Evolutionary conservation across 2,113 vertebrate species (phyloP), one percentile per base, ranked within the genome.

Genomic region (Brachyhypopomus gauderio): DNA sequence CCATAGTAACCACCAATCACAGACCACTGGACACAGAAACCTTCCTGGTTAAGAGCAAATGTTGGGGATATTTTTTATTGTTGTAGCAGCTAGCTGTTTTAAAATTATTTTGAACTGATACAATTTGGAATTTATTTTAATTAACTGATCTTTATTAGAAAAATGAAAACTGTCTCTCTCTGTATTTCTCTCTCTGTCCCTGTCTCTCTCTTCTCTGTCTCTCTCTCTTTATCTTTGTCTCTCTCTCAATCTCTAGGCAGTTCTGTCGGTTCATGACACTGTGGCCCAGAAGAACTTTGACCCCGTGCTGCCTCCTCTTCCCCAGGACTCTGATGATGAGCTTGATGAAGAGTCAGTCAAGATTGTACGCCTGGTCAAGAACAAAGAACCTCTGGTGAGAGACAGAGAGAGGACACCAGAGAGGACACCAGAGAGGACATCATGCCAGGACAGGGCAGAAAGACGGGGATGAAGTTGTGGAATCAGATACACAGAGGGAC

Each of bases 221-320:
- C 19, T 20, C 17, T 59, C 30, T 6, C 59, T 22, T 6, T 45
- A 6, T 45, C 41, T 45, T 2, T 45, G 3, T 27, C 34, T 23
- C 38, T 1, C 56, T n/a, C 56, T 75, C 5, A 64, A 69, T 36
- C 45, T 30, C 38, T 90, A 99, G 97, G 97, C 97, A 0, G 92
- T 99, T 81, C 94, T 99, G 62, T 91, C 96, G 1, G 97, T 97
- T 0, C 97, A 98, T 0, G 97, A 99, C 91, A 98, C 95, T 0
- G 97, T 99, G 38, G 97, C 97, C 3, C 96, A 96, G 93, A 99
- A 99, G 93, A 97, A 96, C 85, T 99, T 99, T 72, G 96, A 98
- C 87, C 97, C 97, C 0, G 94, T 97, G 77, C 93, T 99, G 63
- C 97, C 97, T 9, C 97, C 97, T 60, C 91, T 98, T 0, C 97